Conservation (phyloP, 2,113 vertebrate species). For the Galbula dea region DNA sequence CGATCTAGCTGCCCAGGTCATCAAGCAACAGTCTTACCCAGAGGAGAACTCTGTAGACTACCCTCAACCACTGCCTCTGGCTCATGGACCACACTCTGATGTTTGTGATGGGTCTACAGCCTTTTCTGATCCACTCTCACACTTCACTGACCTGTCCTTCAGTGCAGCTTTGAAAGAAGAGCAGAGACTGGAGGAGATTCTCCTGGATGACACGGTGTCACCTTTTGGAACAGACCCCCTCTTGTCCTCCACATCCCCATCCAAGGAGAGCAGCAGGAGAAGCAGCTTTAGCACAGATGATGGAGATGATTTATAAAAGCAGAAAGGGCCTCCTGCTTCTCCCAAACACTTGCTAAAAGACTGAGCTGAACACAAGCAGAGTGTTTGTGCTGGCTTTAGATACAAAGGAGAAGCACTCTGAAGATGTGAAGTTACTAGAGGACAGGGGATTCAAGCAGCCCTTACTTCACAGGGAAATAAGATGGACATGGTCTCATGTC, state of each 20-base stretch:
- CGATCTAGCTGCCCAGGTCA: constrained; percentile 81
- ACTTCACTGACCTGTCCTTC: constrained; percentile 96
- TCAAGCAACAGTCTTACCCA: constrained; percentile 81
- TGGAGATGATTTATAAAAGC: constrained; percentile 81
- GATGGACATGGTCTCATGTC: background rate
- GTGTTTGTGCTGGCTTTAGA: constrained; percentile 19
- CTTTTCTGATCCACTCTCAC: constrained; percentile 94
- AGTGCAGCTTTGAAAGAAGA: constrained; percentile 91
- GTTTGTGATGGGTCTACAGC: constrained; percentile 75
- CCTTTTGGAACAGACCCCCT: constrained; percentile 89
- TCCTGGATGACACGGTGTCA: constrained; percentile 86
- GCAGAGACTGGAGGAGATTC: constrained; percentile 84
- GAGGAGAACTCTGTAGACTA: constrained; percentile 84
- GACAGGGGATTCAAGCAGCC: background rate
- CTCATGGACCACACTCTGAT: constrained; percentile 69
- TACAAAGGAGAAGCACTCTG: background rate
- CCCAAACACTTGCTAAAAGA: background rate
- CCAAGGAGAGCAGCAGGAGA: constrained; percentile 91
- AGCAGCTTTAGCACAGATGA: constrained; percentile 93
- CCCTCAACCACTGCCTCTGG: constrained; percentile 73
- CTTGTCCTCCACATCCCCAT: constrained; percentile 88
- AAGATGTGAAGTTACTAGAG: background rate
- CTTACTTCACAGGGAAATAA: constrained; percentile 2
- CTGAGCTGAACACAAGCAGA: background rate
- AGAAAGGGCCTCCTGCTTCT: background rate